Base-by-base conservation (phyloP, 2,797 vertebrate genomes). In the Enteromius mattozi region DNA sequence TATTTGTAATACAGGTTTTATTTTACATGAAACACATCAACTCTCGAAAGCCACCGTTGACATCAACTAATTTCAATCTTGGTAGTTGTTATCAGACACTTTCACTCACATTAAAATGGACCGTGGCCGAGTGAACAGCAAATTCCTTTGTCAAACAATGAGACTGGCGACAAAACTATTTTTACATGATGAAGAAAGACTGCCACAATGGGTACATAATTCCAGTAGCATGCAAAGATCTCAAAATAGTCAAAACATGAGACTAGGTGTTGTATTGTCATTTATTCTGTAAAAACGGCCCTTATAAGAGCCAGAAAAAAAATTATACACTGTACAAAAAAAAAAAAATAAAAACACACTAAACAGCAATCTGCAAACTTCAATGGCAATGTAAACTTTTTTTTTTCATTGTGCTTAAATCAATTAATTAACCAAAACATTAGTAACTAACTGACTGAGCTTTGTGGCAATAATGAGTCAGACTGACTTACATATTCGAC, bases 371-470 rank as follows among this genome's bases (percentile, higher is more conserved):
- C 76, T 85, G 88, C 88, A 87, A 77, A 89, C 89, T 92, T 87
- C 84, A 85, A 91, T 91, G 90, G 86, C 87, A 91, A 92, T 92
- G 93, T 94, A 94, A 95, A 95, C 94, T 92, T 92, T 92, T 90
- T 87, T 37, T 45, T 9, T 9, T 82, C 87, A 85, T 89, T 83
- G 86, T 88, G 90, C 88, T 91, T 90, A 91, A 89, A 89, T 90
- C 89, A 91, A 85, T 88, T 84, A 90, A 85, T 87, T 78, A 75
- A 81, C 74, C 68, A 86, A 81, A 83, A 85, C 72, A 88, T 85
- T 89, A 89, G 86, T 86, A 80, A 84, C 75, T 83, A 78, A 76
- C 72, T 54, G 45, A 84, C 49, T 1, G 19, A 69, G 51, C 49
- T 69, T 69, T 59, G 40, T 40, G 21, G 27, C 3, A 2, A 35